phyloP scores from a whole-genome alignment of 2,888 invertebrate species.

The Hanleya hanleyi region DNA sequence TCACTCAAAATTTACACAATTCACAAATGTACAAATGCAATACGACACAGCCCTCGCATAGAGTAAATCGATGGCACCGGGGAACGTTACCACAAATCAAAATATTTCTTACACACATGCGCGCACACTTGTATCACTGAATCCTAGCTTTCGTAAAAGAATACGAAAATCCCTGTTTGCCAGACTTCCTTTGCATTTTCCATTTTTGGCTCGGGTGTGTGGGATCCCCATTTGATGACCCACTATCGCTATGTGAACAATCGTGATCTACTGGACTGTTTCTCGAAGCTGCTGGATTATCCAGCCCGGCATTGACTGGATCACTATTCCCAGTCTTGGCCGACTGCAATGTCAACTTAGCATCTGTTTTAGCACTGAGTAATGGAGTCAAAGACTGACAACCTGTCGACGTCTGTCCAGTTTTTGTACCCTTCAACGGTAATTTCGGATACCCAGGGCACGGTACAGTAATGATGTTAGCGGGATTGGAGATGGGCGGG shows the following conservation, averaged over 20 bases:
- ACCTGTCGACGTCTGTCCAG: neutral
- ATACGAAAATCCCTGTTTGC: conserved; percentile 28
- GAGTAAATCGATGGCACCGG: too few relatives aligned
- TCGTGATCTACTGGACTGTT: neutral
- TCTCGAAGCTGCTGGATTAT: neutral
- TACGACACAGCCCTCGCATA: too few relatives aligned
- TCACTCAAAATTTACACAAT: too few relatives aligned
- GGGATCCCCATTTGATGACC: neutral
- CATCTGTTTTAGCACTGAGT: neutral
- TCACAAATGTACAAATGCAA: too few relatives aligned
- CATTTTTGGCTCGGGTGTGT: conserved; percentile 23
- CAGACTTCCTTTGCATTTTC: conserved; percentile 28
- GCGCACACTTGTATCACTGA: neutral
- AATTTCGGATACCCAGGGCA: too few relatives aligned
- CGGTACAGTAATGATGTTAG: neutral
- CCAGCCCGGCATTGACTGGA: too few relatives aligned
- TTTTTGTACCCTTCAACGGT: too few relatives aligned
- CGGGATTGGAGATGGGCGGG: neutral
- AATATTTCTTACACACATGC: too few relatives aligned
- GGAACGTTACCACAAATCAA: too few relatives aligned
- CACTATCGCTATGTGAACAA: neutral
- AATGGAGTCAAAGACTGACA: neutral
- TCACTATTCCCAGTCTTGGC: neutral
- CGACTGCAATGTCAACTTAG: neutral
- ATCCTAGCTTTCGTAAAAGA: conserved; percentile 31